Conservation (phyloP, 2,113 vertebrate species). For the Oplegnathus fasciatus region DNA sequence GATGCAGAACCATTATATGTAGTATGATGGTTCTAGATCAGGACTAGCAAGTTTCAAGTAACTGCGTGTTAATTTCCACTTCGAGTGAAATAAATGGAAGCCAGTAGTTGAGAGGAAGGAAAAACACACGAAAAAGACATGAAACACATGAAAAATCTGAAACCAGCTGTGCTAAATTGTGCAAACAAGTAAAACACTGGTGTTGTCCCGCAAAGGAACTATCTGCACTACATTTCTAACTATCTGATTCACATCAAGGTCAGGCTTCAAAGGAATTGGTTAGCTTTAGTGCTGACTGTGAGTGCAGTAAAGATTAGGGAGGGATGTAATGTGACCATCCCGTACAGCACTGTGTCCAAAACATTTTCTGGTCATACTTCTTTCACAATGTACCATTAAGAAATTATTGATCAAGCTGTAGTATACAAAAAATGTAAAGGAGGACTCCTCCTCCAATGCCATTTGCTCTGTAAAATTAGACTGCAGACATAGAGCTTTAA, state of each 20-base stretch:
- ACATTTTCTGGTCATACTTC: constrained; percentile 1
- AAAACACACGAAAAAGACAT: not conserved
- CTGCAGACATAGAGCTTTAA: not conserved
- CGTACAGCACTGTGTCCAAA: not conserved
- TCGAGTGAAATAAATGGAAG: not conserved
- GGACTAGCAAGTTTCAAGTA: not conserved
- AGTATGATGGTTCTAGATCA: not conserved
- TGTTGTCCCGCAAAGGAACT: not conserved
- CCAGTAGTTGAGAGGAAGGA: not conserved
- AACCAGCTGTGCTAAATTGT: not conserved
- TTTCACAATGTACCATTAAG: not conserved
- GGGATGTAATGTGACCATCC: not conserved
- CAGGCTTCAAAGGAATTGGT: not conserved
- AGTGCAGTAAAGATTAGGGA: not conserved
- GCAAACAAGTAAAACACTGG: not conserved
- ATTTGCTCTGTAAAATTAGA: too few species aligned
- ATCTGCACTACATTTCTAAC: not conserved
- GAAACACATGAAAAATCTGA: not conserved
- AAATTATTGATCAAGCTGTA: not conserved
- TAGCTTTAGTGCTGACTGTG: not conserved
- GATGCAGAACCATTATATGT: not conserved
- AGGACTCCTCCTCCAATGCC: not conserved
- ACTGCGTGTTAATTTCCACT: not conserved
- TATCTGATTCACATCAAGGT: not conserved
- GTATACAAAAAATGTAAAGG: not conserved